Conservation (phyloP, 2,888 invertebrate species). For the Synanthedon myopaeformis region DNA sequence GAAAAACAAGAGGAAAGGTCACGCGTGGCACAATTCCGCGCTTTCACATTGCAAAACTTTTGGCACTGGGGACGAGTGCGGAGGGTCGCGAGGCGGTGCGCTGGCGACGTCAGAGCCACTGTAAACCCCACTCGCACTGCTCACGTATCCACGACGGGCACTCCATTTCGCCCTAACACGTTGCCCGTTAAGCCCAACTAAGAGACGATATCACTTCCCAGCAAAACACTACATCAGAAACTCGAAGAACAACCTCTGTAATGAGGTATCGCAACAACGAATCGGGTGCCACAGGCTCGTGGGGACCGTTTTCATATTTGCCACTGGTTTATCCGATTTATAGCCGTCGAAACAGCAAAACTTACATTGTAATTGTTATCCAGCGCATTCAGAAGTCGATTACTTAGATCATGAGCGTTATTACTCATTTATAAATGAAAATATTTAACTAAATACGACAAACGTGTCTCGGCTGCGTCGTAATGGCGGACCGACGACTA, state of each 20-base stretch:
- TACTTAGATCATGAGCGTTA: conserved; percentile 91
- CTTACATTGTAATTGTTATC: conserved; percentile 99
- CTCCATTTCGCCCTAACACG: conserved; percentile 22
- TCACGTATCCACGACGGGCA: conserved; percentile 47
- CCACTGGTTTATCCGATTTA: conserved; percentile 45
- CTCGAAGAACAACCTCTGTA: conserved; percentile 44
- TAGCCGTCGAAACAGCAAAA: conserved; percentile 61
- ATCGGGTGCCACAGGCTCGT: conserved; percentile 66
- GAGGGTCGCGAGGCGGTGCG: conserved; percentile 49
- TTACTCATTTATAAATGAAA: conserved; percentile 81
- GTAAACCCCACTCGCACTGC: conserved; percentile 50
- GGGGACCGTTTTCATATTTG: conserved; percentile 63
- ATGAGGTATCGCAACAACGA: conserved; percentile 50
- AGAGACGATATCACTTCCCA: conserved; percentile 9
- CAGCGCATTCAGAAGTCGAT: conserved; percentile 95
- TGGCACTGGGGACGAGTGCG: conserved; percentile 49
- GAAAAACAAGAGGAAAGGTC: conserved; percentile 56
- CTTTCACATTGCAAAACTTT: conserved; percentile 71
- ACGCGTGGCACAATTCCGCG: conserved; percentile 66
- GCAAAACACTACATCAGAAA: conserved; percentile 21
- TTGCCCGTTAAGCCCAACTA: neutral
- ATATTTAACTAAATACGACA: conserved; percentile 72
- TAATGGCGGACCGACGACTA: conserved; percentile 73
- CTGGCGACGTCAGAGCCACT: conserved; percentile 65
- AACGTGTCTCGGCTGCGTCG: conserved; percentile 72